Percentiles rank a stretch among this genome's conserved stretches.
These are phyloP conservation scores for Leptosomus discolor DNA, from an alignment of 2,113 vertebrate genomes.

Conservation along the genomic window DNA sequence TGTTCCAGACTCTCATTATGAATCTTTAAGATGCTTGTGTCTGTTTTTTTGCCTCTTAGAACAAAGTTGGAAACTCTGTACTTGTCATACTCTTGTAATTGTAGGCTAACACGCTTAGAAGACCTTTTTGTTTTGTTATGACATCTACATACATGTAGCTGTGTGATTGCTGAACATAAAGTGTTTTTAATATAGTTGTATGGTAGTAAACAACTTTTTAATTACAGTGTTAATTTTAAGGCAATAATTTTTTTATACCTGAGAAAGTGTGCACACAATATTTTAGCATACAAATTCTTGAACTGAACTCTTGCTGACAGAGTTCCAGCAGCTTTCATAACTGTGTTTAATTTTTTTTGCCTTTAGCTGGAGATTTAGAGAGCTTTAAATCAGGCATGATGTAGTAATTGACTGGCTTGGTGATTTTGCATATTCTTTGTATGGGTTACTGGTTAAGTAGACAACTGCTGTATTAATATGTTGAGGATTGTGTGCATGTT, in stretches of 20 bases:
- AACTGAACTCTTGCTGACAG: background rate
- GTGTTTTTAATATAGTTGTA: background rate
- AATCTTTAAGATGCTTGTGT: background rate
- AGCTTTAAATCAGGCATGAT: background rate
- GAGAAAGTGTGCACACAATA: fast-evolving
- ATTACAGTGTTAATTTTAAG: background rate
- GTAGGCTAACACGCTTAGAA: background rate
- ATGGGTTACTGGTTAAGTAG: background rate
- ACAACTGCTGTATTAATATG: background rate
- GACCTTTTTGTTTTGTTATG: background rate
- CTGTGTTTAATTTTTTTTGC: background rate
- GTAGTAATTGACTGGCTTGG: background rate
- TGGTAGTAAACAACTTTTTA: background rate
- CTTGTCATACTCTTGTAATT: background rate
- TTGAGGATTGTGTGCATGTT: background rate
- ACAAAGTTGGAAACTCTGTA: background rate
- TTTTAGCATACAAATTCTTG: background rate
- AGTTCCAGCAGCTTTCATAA: background rate
- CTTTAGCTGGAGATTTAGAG: background rate
- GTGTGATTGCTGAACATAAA: background rate
- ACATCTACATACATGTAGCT: background rate
- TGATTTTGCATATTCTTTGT: background rate
- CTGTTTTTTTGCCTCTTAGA: background rate
- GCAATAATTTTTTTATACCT: background rate
- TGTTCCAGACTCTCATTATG: fast-evolving